Conservation (phyloP, 2,797 vertebrate genomes). For the Dallia pectoralis region DNA sequence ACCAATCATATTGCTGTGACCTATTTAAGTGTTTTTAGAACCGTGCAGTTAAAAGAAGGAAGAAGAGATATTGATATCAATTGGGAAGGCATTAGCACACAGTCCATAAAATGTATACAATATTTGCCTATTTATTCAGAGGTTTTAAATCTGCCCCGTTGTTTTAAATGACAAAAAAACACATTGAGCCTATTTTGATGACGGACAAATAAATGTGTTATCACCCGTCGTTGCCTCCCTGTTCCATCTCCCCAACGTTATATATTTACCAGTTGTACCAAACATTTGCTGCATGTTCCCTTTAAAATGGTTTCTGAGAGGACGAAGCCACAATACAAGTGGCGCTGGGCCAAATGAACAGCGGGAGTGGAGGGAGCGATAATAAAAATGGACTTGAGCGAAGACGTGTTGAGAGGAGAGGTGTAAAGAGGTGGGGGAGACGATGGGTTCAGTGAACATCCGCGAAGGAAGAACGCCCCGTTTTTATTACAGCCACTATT, state of each 20-base stretch:
- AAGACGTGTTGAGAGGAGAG: slow-evolving; percentile 1
- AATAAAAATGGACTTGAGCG: slow-evolving; percentile 3
- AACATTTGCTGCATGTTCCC: background rate
- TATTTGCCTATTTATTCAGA: background rate
- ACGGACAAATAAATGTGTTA: background rate
- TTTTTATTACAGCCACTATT: background rate
- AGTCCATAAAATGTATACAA: background rate
- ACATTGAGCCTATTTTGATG: background rate
- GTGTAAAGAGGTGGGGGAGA: background rate
- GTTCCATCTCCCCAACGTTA: background rate
- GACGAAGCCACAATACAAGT: background rate
- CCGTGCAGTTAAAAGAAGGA: background rate
- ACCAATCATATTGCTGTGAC: background rate
- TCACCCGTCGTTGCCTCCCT: background rate
- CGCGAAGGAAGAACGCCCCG: too few species aligned
- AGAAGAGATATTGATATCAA: background rate
- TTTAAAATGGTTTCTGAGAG: background rate
- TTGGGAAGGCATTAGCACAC: background rate
- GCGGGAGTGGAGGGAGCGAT: slow-evolving; percentile 3
- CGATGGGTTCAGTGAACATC: background rate
- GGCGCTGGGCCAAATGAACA: background rate
- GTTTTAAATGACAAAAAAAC: background rate
- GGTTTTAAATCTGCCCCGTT: background rate
- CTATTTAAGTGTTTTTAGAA: background rate
- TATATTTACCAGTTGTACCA: background rate